Base-by-base conservation (phyloP, 64 coral and sea anemone species). In the Dendronephthya gigantea region DNA sequence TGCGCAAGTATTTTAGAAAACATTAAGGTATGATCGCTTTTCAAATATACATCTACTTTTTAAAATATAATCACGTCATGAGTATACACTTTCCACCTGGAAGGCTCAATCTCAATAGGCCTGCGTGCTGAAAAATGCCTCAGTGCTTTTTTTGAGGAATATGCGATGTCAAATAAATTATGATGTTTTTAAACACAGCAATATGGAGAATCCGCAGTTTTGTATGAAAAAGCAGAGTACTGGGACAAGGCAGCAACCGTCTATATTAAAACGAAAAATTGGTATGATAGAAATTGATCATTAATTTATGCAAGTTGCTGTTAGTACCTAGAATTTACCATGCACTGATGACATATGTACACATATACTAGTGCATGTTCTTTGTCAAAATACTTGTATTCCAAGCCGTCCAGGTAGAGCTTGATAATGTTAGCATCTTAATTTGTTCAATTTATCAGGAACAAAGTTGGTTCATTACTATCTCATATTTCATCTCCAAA, bases 191-290 rank as follows among this genome's bases (percentile, higher is more conserved):
- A 11, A 45, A 38, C 49, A 36, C 23, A 96, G 94, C 94, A 97
- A 93, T 97, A 97, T 35, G 87, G 88, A 35, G 94, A 97, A 87
- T 93, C 94, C 62, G 95, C 95, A 30, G 29, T 98, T 30, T 85
- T 98, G 39, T 98, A 91, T 85, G 95, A 98, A 74, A 98, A 98
- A 39, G 95, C 91, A 33, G 92, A 98, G 22, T 98, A 98, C 58
- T 98, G 95, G 95, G 95, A 98, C 85, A 98, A 98, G 49, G 95
- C 95, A 0, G 95, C 95, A 30, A 84, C 91, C 51, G 95, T 98
- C 16, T 98, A 98, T 47, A 98, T 93, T 68, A 98, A 98, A 40
- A 98, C 95, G 14, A 98, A 98, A 59, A 98, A 98, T 70, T 98
- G 95, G 95, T 98, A 75, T 83, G 92, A 15, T 45, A 45, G n/a